Conservation (phyloP, 2,797 vertebrate genomes). For the Coregonus suidteri region DNA sequence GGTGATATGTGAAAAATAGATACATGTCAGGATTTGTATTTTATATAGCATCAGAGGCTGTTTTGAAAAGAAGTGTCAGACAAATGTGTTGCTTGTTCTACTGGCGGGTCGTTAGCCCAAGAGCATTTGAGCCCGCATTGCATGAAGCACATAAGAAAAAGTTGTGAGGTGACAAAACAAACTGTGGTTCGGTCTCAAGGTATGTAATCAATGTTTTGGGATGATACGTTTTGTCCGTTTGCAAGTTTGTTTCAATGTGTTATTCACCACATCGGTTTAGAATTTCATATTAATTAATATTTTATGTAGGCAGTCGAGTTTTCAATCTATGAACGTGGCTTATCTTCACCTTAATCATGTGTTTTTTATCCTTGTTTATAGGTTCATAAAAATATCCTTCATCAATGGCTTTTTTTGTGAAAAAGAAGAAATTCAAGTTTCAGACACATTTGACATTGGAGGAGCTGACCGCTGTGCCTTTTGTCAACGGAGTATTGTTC, state of each 20-base stretch:
- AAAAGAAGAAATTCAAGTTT: constrained; percentile 99
- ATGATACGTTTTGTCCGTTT: background rate
- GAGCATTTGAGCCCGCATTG: background rate
- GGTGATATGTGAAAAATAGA: background rate
- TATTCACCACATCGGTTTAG: background rate
- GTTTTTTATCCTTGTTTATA: background rate
- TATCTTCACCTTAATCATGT: background rate
- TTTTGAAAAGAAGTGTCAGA: background rate
- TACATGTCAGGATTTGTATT: background rate
- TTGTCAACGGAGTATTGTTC: constrained; percentile 96
- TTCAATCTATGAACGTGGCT: background rate
- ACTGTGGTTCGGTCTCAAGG: background rate
- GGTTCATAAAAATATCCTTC: background rate
- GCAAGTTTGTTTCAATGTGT: background rate
- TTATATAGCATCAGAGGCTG: background rate
- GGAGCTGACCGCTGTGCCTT: constrained; percentile 92
- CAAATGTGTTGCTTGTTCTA: background rate
- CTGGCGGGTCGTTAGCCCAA: background rate
- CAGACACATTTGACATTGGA: constrained; percentile 93
- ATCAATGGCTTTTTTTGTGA: constrained; percentile 92
- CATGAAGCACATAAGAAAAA: background rate
- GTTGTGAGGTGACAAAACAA: background rate
- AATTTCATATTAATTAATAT: background rate
- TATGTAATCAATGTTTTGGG: background rate
- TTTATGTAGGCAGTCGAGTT: background rate